phyloP scores from a whole-genome alignment of 2,888 invertebrate species.

The Phyllotreta striolata region DNA sequence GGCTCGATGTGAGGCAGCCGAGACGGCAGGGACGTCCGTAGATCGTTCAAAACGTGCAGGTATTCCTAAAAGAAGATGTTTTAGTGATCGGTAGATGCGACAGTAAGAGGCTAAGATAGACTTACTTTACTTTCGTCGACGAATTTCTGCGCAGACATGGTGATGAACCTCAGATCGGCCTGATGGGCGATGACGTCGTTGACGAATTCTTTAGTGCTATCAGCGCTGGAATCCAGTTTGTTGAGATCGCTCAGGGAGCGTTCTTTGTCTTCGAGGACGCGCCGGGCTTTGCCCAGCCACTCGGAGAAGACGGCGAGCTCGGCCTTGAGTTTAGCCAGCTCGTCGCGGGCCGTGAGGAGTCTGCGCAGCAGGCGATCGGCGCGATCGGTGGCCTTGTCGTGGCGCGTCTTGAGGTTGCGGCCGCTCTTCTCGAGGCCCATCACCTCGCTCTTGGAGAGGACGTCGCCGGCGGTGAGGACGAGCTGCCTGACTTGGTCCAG shows the following conservation, averaged over 20 bases:
- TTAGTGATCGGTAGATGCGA: neutral
- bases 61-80: slow-evolving; percentile 69
- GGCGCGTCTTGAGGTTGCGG: slow-evolving; percentile 81
- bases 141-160: slow-evolving; percentile 96
- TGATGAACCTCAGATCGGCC: slow-evolving; percentile 93
- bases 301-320: slow-evolving; percentile 82
- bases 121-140: slow-evolving; percentile 90
- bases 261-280: slow-evolving; percentile 85
- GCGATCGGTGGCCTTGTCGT: slow-evolving; percentile 82
- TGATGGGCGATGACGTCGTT: slow-evolving; percentile 95
- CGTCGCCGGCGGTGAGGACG: slow-evolving; percentile 88
- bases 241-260: slow-evolving; percentile 80
- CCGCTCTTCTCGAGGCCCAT: slow-evolving; percentile 87
- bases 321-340: slow-evolving; percentile 85
- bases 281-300: slow-evolving; percentile 85
- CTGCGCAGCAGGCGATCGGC: slow-evolving; percentile 80
- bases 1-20: slow-evolving; percentile 82
- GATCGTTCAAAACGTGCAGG: slow-evolving; percentile 82
- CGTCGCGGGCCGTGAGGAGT: slow-evolving; percentile 82
- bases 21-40: slow-evolving; percentile 84
- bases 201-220: slow-evolving; percentile 87
- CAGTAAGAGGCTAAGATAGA: slow-evolving; percentile 3
- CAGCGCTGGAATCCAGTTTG: slow-evolving; percentile 74
- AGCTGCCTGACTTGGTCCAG: slow-evolving; percentile 90
- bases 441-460: slow-evolving; percentile 91